Evolutionary conservation across 1,140 invertebrate genomes (phyloP), one percentile per base, ranked within the genome.

Genomic region (Onthophagus taurus): DNA sequence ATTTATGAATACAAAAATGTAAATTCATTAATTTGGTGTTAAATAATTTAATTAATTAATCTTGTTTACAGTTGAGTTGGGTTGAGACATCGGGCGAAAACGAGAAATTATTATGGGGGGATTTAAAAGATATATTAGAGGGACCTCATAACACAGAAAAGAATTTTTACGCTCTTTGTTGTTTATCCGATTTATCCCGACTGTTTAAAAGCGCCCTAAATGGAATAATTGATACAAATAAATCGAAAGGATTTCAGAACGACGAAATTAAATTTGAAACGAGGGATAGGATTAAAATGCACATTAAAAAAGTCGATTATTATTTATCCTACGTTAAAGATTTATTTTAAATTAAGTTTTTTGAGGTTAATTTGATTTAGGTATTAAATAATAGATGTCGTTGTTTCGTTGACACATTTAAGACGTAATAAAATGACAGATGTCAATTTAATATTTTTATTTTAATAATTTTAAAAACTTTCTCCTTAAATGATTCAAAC

Each of bases 281-380:
- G 18, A 66, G 69, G 51, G 71, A 71, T 35, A 74, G 71, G 61
- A 47, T 81, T 2, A 68, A 72, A 49, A 67, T 71, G 31, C 64
- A 68, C 49, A 56, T 72, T 2, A 83, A 79, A 53, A 83, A 83
- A 66, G 57, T 82, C 7, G 78, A 83, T 56, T 85, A 76, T 64
- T 78, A 79, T 60, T 64, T 82, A 44, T 77, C 78, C 0, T 84
- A 73, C 70, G 59, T 75, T 33, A 71, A 74, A 58, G 51, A 57
- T 47, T 47, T 29, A 5, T 36, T 44, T n/a, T n/a, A n/a, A n/a
- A n/a, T n/a, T n/a, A n/a, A n/a, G n/a, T n/a, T n/a, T n/a, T n/a
- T n/a, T n/a, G n/a, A n/a, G n/a, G n/a, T n/a, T n/a, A n/a, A n/a
- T n/a, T n/a, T n/a, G n/a, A n/a, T n/a, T n/a, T n/a, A n/a, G n/a